Base-by-base conservation (phyloP, 2,888 invertebrate species). In the Cheilosia scutellata region DNA sequence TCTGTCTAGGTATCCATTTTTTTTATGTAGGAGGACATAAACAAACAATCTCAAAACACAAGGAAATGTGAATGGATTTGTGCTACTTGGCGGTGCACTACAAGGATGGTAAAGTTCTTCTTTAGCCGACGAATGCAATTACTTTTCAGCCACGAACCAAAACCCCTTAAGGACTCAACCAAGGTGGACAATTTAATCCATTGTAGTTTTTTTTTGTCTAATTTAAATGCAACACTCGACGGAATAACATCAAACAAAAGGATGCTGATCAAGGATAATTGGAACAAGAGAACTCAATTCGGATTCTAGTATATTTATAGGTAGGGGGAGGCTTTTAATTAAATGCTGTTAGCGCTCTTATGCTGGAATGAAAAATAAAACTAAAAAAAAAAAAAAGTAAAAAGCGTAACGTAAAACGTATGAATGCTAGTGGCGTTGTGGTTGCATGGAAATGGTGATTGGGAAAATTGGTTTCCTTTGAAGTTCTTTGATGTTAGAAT, bases 1-100 rank as follows among this genome's bases (percentile, higher is more conserved):
- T 68, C 25, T 25, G 25, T 25, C 51, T 29, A 13, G 27, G 11
- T 27, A 11, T 58, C 51, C 68, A 66, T 60, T 42, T 60, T 68
- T 44, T 53, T 44, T 20, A 37, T 25, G 16, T 2, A 29, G 16
- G 53, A 68, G 68, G 58, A 58, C 40, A 49, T 16, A 62, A 42
- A 68, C 51, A 62, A 66, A 76, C 58, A 77, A 66, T 68, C 6
- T 20, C 42, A 49, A 65, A 75, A 75, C 37, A 57, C 75, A 31
- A 55, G 55, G 31, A 31, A 55, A 31, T 31, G 55, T 16, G 57
- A 75, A 63, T 42, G 65, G 65, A 57, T 65, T 63, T 65, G 63
- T 55, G 47, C 55, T 65, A 20, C 16, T 47, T 7, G 20, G 3
- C 55, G 57, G 31, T 66, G 25, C 11, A 51, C 13, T 25, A 5